A percentile compares a stretch with the other conserved stretches of the same genome.
phyloP scores from a whole-genome alignment of 1,140 invertebrate species.

The Neodiprion fabricii region DNA sequence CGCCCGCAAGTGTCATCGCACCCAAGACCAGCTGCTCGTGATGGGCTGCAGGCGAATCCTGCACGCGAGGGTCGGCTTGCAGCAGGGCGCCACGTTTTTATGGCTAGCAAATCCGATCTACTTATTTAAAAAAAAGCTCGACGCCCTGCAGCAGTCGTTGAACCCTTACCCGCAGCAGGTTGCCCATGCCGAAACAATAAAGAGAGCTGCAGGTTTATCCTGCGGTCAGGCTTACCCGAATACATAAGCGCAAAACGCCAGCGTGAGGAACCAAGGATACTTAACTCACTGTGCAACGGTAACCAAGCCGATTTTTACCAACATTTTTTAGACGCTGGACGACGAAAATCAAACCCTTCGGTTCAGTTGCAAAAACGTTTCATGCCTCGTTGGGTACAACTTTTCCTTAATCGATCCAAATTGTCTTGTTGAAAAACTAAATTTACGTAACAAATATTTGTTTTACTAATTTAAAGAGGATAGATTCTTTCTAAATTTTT shows the following conservation, averaged over 20 bases:
- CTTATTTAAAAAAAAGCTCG: background rate
- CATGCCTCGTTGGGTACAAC: too few relatives aligned
- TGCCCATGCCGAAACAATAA: background rate
- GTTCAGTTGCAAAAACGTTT: too few relatives aligned
- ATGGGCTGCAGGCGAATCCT: background rate
- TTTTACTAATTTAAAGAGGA: too few relatives aligned
- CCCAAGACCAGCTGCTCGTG: background rate
- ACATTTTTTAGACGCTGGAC: too few relatives aligned
- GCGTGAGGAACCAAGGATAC: background rate
- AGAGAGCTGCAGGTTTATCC: background rate
- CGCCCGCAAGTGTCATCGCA: background rate
- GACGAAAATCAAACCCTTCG: background rate
- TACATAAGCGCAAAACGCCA: background rate
- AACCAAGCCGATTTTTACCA: too few relatives aligned
- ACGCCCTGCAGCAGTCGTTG: background rate
- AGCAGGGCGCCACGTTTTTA: background rate
- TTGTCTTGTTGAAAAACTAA: too few relatives aligned
- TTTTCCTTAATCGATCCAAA: too few relatives aligned
- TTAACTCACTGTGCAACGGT: background rate
- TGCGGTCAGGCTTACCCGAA: background rate
- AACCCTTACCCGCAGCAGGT: background rate
- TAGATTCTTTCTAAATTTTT: too few relatives aligned
- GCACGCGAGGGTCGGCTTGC: background rate
- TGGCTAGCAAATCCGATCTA: slow-evolving; percentile 2
- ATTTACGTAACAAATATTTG: too few relatives aligned